phyloP scores from a whole-genome alignment of 2,888 invertebrate genomes.

The Germaria angustata region DNA sequence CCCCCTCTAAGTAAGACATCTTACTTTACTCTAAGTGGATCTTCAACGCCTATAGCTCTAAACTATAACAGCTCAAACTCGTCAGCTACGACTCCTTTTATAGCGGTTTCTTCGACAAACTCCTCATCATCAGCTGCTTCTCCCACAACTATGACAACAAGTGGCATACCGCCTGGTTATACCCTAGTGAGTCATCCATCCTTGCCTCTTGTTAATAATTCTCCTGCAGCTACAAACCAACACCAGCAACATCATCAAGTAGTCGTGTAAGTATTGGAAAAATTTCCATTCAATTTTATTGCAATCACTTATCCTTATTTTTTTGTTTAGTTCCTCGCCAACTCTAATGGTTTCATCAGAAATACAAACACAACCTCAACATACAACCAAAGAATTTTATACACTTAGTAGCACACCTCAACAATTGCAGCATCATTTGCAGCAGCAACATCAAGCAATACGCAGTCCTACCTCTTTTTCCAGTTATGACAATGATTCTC shows the following conservation, averaged over 20 bases:
- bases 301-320: background rate
- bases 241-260: conserved; percentile 66
- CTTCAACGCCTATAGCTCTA: conserved; percentile 60
- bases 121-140: conserved; percentile 57
- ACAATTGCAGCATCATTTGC: conserved; percentile 62
- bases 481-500: conserved; percentile 80
- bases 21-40: conserved; percentile 58
- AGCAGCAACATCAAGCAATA: conserved; percentile 70
- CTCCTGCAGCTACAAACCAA: conserved; percentile 42
- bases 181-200: conserved; percentile 62
- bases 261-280: conserved; percentile 67
- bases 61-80: conserved; percentile 64
- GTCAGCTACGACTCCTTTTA: conserved; percentile 69
- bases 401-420: conserved; percentile 67
- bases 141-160: conserved; percentile 47
- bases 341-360: conserved; percentile 73
- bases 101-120: conserved; percentile 68
- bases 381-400: conserved; percentile 69
- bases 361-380: conserved; percentile 70
- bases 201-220: conserved; percentile 46
- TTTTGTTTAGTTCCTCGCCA: conserved; percentile 67
- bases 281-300: background rate
- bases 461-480: conserved; percentile 78
- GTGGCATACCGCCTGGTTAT: conserved; percentile 56
- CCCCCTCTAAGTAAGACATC: conserved; percentile 69